phyloP scores from a whole-genome alignment of 2,797 vertebrate genomes.

The Helarctos malayanus region DNA sequence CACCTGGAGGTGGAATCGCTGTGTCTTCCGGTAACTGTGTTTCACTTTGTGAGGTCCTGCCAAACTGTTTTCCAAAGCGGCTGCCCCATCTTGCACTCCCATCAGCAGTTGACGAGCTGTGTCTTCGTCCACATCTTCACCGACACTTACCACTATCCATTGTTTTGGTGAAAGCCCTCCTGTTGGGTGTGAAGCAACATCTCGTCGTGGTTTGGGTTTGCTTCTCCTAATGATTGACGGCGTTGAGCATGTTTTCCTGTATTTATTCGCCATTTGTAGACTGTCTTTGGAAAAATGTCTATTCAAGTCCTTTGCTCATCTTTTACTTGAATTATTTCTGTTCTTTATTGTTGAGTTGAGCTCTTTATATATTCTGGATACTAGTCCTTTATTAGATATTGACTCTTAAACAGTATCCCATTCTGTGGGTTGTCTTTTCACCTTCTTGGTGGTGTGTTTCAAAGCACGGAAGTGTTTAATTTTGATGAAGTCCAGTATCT shows the following conservation, averaged over 20 bases:
- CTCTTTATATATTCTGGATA: neutral
- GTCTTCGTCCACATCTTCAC: neutral
- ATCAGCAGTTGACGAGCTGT: rapidly evolving
- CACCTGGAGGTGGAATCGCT: neutral
- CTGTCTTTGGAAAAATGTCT: neutral
- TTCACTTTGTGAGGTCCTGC: neutral
- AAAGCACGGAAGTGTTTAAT: neutral
- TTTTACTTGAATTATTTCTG: neutral
- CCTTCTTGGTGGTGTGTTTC: neutral
- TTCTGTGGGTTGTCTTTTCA: neutral
- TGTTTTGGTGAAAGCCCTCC: neutral
- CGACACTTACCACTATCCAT: neutral
- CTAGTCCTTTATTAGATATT: neutral
- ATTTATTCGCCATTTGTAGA: neutral
- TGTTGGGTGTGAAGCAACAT: neutral
- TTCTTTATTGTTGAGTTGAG: neutral
- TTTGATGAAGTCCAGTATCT: neutral
- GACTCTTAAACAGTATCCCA: neutral
- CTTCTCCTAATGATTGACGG: neutral
- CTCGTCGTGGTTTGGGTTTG: neutral
- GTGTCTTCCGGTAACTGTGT: too few relatives aligned
- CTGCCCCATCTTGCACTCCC: neutral
- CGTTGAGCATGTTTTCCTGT: neutral
- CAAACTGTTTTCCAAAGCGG: neutral
- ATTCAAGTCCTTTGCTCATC: neutral